These are phyloP conservation scores for Achlya flavicornis DNA, from an alignment of 2,888 invertebrate species.

Conservation along the genomic window DNA sequence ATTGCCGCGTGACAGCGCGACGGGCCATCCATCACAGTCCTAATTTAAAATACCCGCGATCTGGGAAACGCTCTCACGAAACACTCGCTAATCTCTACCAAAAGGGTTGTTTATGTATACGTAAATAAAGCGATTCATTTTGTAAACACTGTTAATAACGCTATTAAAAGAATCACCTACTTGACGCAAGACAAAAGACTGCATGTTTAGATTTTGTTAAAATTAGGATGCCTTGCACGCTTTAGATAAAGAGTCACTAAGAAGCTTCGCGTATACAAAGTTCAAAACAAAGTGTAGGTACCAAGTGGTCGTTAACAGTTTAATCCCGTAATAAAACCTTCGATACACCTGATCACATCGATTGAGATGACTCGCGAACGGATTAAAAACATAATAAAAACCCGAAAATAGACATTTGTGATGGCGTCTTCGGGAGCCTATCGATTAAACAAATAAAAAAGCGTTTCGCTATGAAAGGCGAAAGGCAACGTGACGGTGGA, in stretches of 20 bases:
- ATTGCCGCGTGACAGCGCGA: constrained; percentile 74
- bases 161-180: constrained; percentile 55
- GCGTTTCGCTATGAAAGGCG: constrained; percentile 79
- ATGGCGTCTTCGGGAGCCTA: constrained; percentile 75
- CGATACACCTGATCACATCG: constrained; percentile 75
- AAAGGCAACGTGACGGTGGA: constrained; percentile 77
- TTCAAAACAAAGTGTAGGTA: constrained; percentile 76
- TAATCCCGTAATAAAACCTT: constrained; percentile 75
- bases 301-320: constrained; percentile 78
- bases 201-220: constrained; percentile 52
- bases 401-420: constrained; percentile 70
- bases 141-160: constrained; percentile 60
- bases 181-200: constrained; percentile 51
- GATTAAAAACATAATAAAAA: constrained; percentile 75
- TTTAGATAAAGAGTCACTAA: constrained; percentile 58
- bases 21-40: constrained; percentile 80
- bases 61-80: constrained; percentile 66
- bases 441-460: constrained; percentile 83
- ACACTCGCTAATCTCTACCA: constrained; percentile 67
- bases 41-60: constrained; percentile 81
- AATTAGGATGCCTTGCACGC: constrained; percentile 59
- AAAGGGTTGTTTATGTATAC: constrained; percentile 66
- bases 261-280: constrained; percentile 59
- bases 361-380: constrained; percentile 64
- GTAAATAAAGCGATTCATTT: constrained; percentile 66